Evolutionary conservation across 2,797 vertebrate genomes (phyloP).

Genomic region (Lacerta bilineata): DNA sequence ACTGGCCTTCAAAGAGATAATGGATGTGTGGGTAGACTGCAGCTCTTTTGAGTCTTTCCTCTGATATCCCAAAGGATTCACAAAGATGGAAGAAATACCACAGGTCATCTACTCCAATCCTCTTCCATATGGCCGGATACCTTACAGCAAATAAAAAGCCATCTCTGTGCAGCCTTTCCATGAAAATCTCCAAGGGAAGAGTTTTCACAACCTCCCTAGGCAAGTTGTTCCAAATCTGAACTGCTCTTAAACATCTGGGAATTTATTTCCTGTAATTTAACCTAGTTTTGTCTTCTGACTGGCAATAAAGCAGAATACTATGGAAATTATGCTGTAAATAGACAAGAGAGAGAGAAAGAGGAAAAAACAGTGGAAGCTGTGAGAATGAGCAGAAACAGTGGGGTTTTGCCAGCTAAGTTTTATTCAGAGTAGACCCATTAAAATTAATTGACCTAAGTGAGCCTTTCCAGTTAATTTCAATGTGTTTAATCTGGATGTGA

Average conservation of each 20-base stretch:
- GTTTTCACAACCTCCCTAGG: neutral
- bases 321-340: constrained; percentile 12
- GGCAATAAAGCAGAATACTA: neutral
- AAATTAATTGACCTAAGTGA: no score
- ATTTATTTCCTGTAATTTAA: neutral
- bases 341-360: neutral
- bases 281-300: constrained; percentile 9
- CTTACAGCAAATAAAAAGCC: constrained; percentile 20
- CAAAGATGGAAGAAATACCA: constrained; percentile 23
- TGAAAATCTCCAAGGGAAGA: constrained; percentile 6
- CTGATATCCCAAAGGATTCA: constrained; percentile 4
- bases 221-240: constrained; percentile 6
- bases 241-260: constrained; percentile 10
- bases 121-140: constrained; percentile 14
- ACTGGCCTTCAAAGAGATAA: neutral
- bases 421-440: no score
- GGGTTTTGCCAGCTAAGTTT: no score
- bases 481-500: no score
- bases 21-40: neutral
- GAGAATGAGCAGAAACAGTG: neutral
- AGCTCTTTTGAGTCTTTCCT: constrained; percentile 1
- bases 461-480: no score
- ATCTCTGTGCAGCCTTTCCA: constrained; percentile 10
- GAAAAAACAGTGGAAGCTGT: neutral
- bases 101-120: constrained; percentile 5